These are phyloP conservation scores for Laterallus jamaicensis DNA, from an alignment of 2,113 vertebrate genomes.

Conservation along the genomic window DNA sequence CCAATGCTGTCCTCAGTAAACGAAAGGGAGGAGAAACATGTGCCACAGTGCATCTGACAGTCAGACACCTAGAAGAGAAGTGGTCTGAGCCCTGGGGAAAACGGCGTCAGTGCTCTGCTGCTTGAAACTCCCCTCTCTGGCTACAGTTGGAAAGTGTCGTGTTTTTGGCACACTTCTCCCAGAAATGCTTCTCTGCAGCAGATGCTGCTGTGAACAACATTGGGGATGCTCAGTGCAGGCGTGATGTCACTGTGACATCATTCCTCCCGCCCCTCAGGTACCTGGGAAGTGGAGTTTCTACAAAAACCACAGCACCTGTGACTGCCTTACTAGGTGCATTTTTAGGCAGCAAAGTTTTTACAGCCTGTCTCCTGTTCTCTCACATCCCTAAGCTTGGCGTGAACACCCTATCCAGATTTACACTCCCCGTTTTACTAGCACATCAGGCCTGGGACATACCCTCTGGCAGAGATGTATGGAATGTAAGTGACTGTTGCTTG, in stretches of 20 bases:
- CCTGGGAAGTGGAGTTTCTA: neutral
- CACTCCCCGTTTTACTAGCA: constrained; percentile 22
- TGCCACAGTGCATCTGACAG: neutral
- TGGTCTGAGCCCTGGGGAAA: neutral
- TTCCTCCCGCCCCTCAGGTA: neutral
- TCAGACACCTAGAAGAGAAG: constrained; percentile 45
- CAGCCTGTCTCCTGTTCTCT: neutral
- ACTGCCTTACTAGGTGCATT: fast-evolving
- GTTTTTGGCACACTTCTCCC: constrained; percentile 25
- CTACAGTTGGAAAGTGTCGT: neutral
- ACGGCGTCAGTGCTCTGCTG: fast-evolving
- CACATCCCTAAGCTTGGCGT: neutral
- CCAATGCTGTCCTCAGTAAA: neutral
- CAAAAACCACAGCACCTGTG: neutral
- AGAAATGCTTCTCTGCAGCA: neutral
- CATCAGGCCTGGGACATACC: constrained; percentile 35
- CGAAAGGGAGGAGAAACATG: neutral
- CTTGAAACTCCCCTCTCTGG: neutral
- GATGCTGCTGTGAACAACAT: constrained; percentile 13
- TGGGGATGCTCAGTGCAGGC: neutral
- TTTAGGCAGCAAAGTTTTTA: neutral
- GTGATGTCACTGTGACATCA: neutral
- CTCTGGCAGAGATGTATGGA: constrained; percentile 7
- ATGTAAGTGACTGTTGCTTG: constrained; percentile 54
- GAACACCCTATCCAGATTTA: constrained; percentile 29